Evolutionary conservation across 2,888 invertebrate species (phyloP), one percentile per base, ranked within the genome.

Genomic region (Cheilosia soror): DNA sequence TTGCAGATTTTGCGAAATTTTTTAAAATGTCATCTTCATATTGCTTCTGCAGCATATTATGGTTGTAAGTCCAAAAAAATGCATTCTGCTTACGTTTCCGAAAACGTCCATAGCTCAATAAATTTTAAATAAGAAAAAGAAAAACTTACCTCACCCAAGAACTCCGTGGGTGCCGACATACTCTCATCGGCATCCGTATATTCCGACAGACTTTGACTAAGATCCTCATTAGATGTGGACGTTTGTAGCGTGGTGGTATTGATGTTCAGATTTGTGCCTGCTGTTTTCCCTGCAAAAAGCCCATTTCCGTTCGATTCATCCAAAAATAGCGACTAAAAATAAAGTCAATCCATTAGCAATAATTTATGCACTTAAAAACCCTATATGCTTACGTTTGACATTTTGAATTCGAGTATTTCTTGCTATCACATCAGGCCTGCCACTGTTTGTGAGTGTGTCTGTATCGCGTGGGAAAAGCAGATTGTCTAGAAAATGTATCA

Each of bases 161-260:
- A 95, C 91, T 96, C 96, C 83, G 96, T 96, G 60, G 96, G 96
- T 44, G 96, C 96, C 84, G 96, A 95, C 89, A 94, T 94, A 88
- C 95, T 94, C 89, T 96, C 95, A 91, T 95, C 95, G 65, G 95
- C 95, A 89, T 95, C 95, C 25, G 94, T 95, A 89, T 95, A 95
- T 89, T 96, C 96, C 87, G 94, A 94, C 37, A 92, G 89, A 87
- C 92, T 92, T 87, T 92, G 92, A 87, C 94, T 94, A 87, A 95
- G 93, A 90, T 95, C 95, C 91, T 95, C 96, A 87, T 94, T 94
- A 27, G 92, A 92, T 69, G 91, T 89, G 87, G 92, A 92, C 86
- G 92, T 89, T 40, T 91, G 90, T 84, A 92, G 84, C 49, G 89
- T 88, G 66, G 89, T 88, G 72, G 57, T 87, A 63, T 78, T 87